A percentile compares a stretch with the other conserved stretches of the same genome.
phyloP scores from a whole-genome alignment of 2,797 vertebrate species.

The Merluccius polli region DNA sequence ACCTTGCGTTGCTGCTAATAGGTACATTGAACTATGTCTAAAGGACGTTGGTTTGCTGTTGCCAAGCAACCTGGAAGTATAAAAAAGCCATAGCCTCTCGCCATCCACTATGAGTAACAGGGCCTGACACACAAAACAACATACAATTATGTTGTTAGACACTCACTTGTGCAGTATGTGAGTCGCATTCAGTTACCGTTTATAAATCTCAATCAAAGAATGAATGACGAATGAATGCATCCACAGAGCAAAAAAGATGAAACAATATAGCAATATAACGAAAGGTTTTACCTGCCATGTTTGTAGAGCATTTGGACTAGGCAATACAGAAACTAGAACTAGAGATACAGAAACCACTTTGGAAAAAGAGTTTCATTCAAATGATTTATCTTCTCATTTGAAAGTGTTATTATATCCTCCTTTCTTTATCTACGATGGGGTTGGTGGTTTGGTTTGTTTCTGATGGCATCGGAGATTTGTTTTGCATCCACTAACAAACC shows the following conservation, averaged over 20 bases:
- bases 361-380: neutral
- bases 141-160: constrained; percentile 22
- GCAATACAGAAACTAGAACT: neutral
- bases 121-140: neutral
- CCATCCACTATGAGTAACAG: constrained; percentile 28
- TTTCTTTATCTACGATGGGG: neutral
- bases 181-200: constrained; percentile 14
- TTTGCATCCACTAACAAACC: neutral
- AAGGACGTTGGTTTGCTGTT: neutral
- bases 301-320: neutral
- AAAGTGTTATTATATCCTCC: neutral
- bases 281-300: neutral
- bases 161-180: constrained; percentile 2
- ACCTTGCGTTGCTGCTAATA: neutral
- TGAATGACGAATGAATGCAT: neutral
- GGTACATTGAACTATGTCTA: neutral
- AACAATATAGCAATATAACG: neutral
- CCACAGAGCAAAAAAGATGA: neutral
- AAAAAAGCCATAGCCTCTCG: constrained; percentile 43
- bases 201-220: constrained; percentile 14
- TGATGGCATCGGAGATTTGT: neutral
- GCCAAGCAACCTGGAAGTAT: constrained; percentile 52
- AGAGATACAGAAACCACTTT: neutral
- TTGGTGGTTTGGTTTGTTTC: neutral
- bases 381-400: neutral